Evolutionary conservation across 37 sponge, comb jelly and placozoan species (phyloP).

Genomic region (Oopsacas minuta): DNA sequence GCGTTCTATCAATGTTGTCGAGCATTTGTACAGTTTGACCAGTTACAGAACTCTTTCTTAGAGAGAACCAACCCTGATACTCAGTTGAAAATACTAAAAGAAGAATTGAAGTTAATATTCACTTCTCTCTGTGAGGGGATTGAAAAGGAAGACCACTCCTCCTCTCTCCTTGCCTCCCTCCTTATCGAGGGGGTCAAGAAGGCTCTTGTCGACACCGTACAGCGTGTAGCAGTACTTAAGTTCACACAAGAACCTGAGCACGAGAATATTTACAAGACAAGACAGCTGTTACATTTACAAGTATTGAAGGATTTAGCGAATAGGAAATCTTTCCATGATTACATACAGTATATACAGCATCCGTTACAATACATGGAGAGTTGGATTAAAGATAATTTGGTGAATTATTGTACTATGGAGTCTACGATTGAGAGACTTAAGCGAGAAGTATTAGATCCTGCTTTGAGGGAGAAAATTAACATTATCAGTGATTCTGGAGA

Average conservation of each 20-base stretch:
- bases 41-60: conserved; percentile 22
- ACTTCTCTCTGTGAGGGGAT: neutral
- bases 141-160: neutral
- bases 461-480: neutral
- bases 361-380: conserved; percentile 11
- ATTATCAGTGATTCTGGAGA: neutral
- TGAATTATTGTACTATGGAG: neutral
- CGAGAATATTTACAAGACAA: conserved; percentile 13
- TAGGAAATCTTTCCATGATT: neutral
- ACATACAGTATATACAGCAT: neutral
- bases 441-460: conserved; percentile 2
- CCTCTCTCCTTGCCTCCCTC: neutral
- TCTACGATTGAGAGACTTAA: neutral
- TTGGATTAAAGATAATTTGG: neutral
- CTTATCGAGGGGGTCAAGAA: neutral
- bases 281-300: neutral
- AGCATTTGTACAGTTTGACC: neutral
- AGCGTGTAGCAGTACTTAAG: neutral
- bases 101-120: neutral
- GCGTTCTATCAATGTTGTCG: conserved; percentile 5
- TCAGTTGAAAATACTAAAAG: neutral
- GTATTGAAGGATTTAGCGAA: neutral
- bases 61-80: conserved; percentile 22
- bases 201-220: neutral
- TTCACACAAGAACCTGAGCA: conserved; percentile 13